Conservation (phyloP, 2,888 invertebrate species). For the Pandemis heparana region DNA sequence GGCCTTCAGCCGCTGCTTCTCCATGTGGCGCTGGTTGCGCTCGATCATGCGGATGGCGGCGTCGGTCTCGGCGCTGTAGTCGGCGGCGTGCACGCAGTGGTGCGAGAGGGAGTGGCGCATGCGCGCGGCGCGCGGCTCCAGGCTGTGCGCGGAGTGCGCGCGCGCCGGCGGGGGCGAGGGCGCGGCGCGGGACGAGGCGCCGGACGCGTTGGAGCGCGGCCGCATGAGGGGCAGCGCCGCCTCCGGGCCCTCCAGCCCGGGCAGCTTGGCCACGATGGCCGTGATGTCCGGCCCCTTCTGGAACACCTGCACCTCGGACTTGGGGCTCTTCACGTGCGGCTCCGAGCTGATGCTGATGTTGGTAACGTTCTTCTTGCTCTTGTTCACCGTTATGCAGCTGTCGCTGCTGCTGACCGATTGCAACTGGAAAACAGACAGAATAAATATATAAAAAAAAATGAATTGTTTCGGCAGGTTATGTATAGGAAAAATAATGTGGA, state of each 20-base stretch:
- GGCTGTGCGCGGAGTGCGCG: conserved; percentile 78
- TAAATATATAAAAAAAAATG: not conserved
- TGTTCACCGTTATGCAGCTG: conserved; percentile 84
- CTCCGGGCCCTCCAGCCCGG: conserved; percentile 82
- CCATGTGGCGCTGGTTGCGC: conserved; percentile 86
- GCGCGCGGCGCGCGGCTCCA: conserved; percentile 75
- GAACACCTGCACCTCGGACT: conserved; percentile 87
- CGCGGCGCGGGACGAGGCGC: conserved; percentile 84
- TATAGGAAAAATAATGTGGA: too few species aligned
- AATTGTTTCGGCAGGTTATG: too few species aligned
- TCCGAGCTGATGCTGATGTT: conserved; percentile 90
- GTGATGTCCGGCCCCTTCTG: conserved; percentile 93
- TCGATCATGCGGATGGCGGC: conserved; percentile 85
- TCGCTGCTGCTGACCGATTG: conserved; percentile 73
- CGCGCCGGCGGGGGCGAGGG: conserved; percentile 69
- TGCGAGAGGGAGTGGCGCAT: conserved; percentile 79
- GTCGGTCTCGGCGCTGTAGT: conserved; percentile 87
- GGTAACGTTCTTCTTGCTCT: conserved; percentile 88
- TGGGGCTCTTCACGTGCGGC: conserved; percentile 73
- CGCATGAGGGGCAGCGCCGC: conserved; percentile 76
- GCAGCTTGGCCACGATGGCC: conserved; percentile 88
- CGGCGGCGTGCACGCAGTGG: conserved; percentile 78
- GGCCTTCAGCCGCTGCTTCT: conserved; percentile 82
- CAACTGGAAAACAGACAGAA: conserved; percentile 59
- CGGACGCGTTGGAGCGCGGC: conserved; percentile 85